phyloP scores from a whole-genome alignment of 1,140 invertebrate genomes.

The Ephestia elutella region DNA sequence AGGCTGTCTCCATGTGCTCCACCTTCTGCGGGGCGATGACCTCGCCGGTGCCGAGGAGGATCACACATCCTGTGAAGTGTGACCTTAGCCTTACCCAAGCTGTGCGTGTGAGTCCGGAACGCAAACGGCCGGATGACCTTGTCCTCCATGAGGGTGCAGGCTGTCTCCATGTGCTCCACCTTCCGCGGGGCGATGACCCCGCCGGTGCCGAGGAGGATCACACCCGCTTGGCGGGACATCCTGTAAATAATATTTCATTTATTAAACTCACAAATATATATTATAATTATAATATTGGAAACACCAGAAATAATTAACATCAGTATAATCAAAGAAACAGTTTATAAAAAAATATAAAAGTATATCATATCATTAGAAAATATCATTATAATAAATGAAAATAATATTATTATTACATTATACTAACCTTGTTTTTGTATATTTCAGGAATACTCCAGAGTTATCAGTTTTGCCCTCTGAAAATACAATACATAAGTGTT shows the following conservation, averaged over 20 bases:
- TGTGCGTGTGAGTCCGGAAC: constrained; percentile 95
- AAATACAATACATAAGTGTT: no score
- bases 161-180: constrained; percentile 90
- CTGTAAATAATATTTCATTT: constrained; percentile 52
- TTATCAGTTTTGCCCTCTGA: constrained; percentile 84
- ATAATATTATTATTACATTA: no score
- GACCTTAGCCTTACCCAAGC: constrained; percentile 85
- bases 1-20: constrained; percentile 93
- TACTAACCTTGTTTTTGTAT: constrained; percentile 83
- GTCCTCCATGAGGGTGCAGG: constrained; percentile 86
- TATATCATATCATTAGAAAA: no score
- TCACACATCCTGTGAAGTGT: no score
- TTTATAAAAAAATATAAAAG: no score
- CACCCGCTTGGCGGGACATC: constrained; percentile 88
- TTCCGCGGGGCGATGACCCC: constrained; percentile 83
- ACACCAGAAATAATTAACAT: no score
- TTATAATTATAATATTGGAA: no score
- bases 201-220: constrained; percentile 88
- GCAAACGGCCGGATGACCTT: constrained; percentile 95
- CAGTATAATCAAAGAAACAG: no score
- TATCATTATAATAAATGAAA: no score
- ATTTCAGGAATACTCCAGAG: constrained; percentile 86
- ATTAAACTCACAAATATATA: no score
- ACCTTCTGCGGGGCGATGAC: constrained; percentile 79
- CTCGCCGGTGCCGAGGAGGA: constrained; percentile 89